phyloP scores from a whole-genome alignment of 2,888 invertebrate species.

The Ormia ochracea region DNA sequence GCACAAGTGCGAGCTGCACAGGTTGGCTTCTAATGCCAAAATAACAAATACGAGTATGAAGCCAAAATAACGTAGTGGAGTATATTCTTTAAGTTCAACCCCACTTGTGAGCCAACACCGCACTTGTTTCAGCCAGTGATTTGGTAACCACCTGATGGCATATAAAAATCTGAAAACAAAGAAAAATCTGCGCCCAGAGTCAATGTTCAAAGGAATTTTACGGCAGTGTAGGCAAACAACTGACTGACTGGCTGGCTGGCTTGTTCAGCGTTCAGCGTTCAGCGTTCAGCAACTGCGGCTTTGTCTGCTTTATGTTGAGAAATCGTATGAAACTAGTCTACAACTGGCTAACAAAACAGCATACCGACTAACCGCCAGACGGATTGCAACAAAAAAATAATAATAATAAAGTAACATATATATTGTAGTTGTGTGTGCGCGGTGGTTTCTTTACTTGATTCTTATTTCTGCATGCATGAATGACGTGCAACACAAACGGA shows the following conservation, averaged over 20 bases:
- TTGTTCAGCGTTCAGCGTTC: constrained; percentile 17
- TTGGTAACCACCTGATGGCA: constrained; percentile 57
- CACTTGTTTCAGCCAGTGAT: constrained; percentile 4
- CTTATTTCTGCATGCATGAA: constrained; percentile 38
- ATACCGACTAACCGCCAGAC: not conserved
- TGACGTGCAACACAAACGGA: constrained; percentile 2
- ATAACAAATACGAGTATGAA: constrained; percentile 13
- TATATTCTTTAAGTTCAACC: constrained; percentile 39
- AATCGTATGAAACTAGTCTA: constrained; percentile 60
- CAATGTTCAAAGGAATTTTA: constrained; percentile 47
- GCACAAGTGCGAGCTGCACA: constrained; percentile 58
- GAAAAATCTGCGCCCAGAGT: constrained; percentile 7
- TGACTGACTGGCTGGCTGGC: not conserved
- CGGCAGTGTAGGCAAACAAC: constrained; percentile 25
- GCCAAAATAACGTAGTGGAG: constrained; percentile 9
- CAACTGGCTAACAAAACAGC: constrained; percentile 20
- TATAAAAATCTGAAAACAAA: constrained; percentile 21
- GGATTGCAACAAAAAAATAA: constrained; percentile 32
- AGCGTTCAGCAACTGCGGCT: constrained; percentile 25
- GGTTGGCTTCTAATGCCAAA: constrained; percentile 54
- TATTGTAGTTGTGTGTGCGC: constrained; percentile 13
- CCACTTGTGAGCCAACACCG: constrained; percentile 14
- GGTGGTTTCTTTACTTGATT: constrained; percentile 1
- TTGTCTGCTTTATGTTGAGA: constrained; percentile 37
- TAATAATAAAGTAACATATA: not conserved